These are phyloP conservation scores for Eulemur coronatus DNA, from an alignment of 2,797 vertebrate genomes.

Conservation along the genomic window DNA sequence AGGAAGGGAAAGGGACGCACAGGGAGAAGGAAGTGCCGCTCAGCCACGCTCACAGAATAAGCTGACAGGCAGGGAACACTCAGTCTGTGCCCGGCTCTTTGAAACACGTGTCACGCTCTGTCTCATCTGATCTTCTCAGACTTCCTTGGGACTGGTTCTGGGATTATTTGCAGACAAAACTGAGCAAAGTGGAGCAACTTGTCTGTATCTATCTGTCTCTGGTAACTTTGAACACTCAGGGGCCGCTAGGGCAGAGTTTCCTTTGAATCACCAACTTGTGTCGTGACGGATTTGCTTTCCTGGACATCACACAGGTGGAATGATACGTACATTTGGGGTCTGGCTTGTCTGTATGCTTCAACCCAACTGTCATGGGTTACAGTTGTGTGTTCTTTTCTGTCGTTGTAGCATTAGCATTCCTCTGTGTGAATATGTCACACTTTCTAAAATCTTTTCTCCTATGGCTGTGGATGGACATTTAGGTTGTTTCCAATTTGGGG, in stretches of 20 bases:
- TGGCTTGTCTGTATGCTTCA: neutral
- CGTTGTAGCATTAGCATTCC: too few relatives aligned
- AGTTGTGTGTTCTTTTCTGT: too few relatives aligned
- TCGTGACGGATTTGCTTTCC: neutral
- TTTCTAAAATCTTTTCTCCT: neutral
- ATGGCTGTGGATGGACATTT: neutral
- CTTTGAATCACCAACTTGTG: neutral
- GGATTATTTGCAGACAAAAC: neutral
- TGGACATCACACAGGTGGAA: neutral
- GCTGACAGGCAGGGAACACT: fast-evolving
- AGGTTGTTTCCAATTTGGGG: neutral
- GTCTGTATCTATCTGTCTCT: neutral
- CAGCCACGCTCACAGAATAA: neutral
- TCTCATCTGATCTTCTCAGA: neutral
- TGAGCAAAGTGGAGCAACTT: neutral
- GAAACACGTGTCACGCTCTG: neutral
- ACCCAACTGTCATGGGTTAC: neutral
- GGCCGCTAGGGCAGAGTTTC: too few relatives aligned
- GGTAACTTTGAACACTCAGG: neutral
- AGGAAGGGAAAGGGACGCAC: neutral
- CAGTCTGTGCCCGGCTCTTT: neutral
- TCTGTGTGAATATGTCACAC: neutral
- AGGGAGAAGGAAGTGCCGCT: neutral
- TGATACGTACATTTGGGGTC: neutral
- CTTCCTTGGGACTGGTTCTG: neutral